These are phyloP conservation scores for Gisinianus flammeolus DNA, from an alignment of 2,888 invertebrate species.

Conservation along the genomic window DNA sequence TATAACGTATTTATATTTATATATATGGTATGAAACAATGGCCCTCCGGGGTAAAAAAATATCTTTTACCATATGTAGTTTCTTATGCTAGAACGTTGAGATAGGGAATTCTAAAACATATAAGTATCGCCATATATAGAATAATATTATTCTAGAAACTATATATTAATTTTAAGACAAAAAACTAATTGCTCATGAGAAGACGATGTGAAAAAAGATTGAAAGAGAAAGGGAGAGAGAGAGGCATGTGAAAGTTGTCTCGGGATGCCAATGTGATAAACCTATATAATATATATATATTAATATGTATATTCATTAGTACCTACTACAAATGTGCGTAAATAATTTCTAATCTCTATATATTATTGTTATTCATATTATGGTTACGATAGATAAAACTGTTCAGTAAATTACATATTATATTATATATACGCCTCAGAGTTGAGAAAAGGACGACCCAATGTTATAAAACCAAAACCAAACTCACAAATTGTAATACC, in stretches of 20 bases:
- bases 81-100: too few species aligned
- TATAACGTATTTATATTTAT: too few species aligned
- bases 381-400: too few species aligned
- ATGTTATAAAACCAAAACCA: too few species aligned
- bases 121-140: background rate
- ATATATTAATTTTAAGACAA: constrained; percentile 2
- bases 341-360: background rate
- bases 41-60: too few species aligned
- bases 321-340: background rate
- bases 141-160: too few species aligned
- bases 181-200: constrained; percentile 9
- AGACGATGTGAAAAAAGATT: background rate
- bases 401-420: background rate
- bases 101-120: background rate
- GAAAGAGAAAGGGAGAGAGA: background rate
- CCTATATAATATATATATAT: background rate
- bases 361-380: background rate
- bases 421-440: background rate
- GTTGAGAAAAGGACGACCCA: too few species aligned
- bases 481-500: too few species aligned
- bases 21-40: too few species aligned
- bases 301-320: constrained; percentile 11
- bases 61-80: too few species aligned
- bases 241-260: background rate
- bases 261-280: constrained; percentile 19